phyloP scores from a whole-genome alignment of 2,888 invertebrate species.

The Scaeva pyrastri region DNA sequence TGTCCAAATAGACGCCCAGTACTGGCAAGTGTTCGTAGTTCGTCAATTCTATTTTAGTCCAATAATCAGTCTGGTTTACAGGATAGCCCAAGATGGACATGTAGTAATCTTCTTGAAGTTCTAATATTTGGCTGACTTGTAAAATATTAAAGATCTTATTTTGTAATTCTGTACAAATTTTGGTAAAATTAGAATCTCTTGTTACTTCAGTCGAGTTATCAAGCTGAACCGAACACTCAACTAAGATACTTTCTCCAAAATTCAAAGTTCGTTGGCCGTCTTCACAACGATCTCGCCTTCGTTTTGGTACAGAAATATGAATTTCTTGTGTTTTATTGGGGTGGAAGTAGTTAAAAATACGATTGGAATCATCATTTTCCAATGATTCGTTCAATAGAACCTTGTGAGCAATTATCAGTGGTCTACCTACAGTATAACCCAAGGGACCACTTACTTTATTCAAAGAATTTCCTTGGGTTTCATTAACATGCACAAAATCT shows the following conservation, averaged over 20 bases:
- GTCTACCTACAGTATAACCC: conserved; percentile 80
- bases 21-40: conserved; percentile 77
- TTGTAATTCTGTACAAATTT: conserved; percentile 80
- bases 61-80: conserved; percentile 77
- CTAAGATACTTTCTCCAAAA: conserved; percentile 80
- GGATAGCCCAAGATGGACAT: conserved; percentile 82
- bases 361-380: conserved; percentile 67
- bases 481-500: conserved; percentile 76
- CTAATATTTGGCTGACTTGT: conserved; percentile 66
- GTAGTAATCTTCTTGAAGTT: conserved; percentile 41
- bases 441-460: conserved; percentile 79
- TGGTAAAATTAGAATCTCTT: conserved; percentile 79
- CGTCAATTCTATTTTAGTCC: conserved; percentile 79
- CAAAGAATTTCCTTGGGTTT: conserved; percentile 26
- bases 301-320: conserved; percentile 67
- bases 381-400: conserved; percentile 77
- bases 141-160: conserved; percentile 73
- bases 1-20: conserved; percentile 77
- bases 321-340: conserved; percentile 54
- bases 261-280: conserved; percentile 74
- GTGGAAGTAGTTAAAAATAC: conserved; percentile 79
- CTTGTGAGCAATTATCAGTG: conserved; percentile 79
- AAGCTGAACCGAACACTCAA: conserved; percentile 79
- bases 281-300: conserved; percentile 67
- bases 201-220: conserved; percentile 68